Percentiles rank a stretch among this genome's conserved stretches.
Conservation (phyloP, 1,140 invertebrate genomes). For the Bombus affinis region DNA sequence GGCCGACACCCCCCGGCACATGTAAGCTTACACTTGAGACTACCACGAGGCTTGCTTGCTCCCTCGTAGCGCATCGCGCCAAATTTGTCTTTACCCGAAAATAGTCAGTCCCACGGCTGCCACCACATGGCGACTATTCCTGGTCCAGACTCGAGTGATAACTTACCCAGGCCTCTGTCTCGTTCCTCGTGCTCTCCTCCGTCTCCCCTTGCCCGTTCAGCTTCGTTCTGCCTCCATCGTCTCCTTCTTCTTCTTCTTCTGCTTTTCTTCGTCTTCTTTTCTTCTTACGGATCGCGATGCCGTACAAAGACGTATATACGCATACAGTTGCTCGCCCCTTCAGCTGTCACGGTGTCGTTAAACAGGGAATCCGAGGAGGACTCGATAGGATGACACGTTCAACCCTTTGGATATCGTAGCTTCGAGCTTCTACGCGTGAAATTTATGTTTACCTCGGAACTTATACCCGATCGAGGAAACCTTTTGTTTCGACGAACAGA, state of each 20-base stretch:
- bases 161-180: conserved; percentile 67
- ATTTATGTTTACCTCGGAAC: neutral
- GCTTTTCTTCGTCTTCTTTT: conserved; percentile 18
- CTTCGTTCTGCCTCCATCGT: conserved; percentile 18
- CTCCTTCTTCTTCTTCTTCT: neutral
- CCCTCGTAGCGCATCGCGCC: conserved; percentile 83
- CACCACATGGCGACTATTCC: conserved; percentile 79
- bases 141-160: conserved; percentile 72
- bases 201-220: neutral
- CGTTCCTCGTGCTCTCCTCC: conserved; percentile 20
- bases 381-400: conserved; percentile 24
- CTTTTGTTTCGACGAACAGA: too few species aligned
- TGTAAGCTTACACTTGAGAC: conserved; percentile 82
- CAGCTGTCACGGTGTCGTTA: conserved; percentile 29
- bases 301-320: conserved; percentile 45
- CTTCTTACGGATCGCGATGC: conserved; percentile 15
- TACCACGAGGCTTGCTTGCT: conserved; percentile 53
- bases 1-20: conserved; percentile 73
- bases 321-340: conserved; percentile 16
- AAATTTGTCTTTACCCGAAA: conserved; percentile 92
- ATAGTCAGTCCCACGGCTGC: conserved; percentile 86
- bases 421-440: neutral
- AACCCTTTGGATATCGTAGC: neutral
- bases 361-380: conserved; percentile 21
- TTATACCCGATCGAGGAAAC: neutral